Evolutionary conservation across 2,797 vertebrate genomes (phyloP), one percentile per base, ranked within the genome.

Genomic region (Stomatorhinus walkeri): DNA sequence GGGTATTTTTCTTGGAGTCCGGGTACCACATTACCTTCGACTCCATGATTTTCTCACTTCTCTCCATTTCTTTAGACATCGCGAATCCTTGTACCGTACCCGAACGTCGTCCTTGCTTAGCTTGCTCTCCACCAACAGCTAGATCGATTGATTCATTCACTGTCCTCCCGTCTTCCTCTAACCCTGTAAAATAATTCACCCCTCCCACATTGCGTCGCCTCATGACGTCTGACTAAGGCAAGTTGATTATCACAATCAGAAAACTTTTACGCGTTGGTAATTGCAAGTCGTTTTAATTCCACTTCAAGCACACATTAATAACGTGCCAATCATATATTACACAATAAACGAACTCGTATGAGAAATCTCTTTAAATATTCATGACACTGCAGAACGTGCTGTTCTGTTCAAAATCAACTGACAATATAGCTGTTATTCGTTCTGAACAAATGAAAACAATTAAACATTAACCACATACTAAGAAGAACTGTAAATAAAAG

Each of bases 1-100:
- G 96, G 0, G 97, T 97, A 93, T 96, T 95, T 92, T 91, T 97
- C 95, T 99, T 99, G 24, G 97, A 96, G 95, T 98, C 97, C 0
- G 98, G 98, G 94, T 98, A 97, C 98, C 98, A 99, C 93, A 99
- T 90, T 93, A 97, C 97, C 93, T 95, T 96, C 89, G 94, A 93
- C 94, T 97, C 97, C 96, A 98, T 95, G 32, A 98, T 99, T 90
- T 96, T 96, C 90, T 96, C 96, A 91, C 94, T 94, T 10, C 92
- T 90, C 90, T 94, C 93, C 64, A 89, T 92, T 91, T 96, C 96
- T 90, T 95, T 95, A 68, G 97, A 97, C 97, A 97, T 90, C 72
- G 91, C 88, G 22, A 87, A 87, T 89, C 16, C 52, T 49, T 49
- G 59, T 14, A 28, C n/a, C 49, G 76, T 36, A 49, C 19, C 43